Evolutionary conservation across 2,797 vertebrate genomes (phyloP).

Genomic region (Anomalospiza imberbis): DNA sequence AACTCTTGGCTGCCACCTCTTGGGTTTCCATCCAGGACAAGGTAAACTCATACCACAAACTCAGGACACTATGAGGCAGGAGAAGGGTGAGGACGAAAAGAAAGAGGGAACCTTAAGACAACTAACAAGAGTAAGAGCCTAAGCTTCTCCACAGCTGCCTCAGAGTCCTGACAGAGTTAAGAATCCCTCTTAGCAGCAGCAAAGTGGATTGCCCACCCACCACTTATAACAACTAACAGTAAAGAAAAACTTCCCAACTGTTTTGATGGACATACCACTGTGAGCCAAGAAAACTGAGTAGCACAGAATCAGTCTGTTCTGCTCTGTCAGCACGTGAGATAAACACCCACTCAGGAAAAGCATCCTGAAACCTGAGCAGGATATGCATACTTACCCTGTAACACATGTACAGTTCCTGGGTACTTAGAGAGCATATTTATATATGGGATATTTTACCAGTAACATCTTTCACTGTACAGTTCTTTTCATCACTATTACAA

Average conservation of each 20-base stretch:
- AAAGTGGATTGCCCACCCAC: not conserved
- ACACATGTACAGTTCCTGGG: not conserved
- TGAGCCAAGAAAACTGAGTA: not conserved
- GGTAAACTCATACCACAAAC: not conserved
- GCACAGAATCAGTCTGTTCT: not conserved
- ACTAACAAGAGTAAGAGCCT: not conserved
- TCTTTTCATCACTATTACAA: not conserved
- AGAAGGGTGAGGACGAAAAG: not conserved
- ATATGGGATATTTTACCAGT: not conserved
- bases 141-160: not conserved
- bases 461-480: not conserved
- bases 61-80: not conserved
- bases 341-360: not conserved
- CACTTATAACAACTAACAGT: not conserved
- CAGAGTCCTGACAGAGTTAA: not conserved
- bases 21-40: not conserved
- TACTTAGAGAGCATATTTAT: not conserved
- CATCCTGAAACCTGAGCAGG: not conserved
- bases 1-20: not conserved
- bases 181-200: not conserved
- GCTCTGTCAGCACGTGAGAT: not conserved
- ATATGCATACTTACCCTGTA: not conserved
- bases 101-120: not conserved
- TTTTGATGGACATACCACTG: not conserved
- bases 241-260: not conserved